Base-by-base conservation (phyloP, 1,140 invertebrate genomes). In the Drosophila leontia region DNA sequence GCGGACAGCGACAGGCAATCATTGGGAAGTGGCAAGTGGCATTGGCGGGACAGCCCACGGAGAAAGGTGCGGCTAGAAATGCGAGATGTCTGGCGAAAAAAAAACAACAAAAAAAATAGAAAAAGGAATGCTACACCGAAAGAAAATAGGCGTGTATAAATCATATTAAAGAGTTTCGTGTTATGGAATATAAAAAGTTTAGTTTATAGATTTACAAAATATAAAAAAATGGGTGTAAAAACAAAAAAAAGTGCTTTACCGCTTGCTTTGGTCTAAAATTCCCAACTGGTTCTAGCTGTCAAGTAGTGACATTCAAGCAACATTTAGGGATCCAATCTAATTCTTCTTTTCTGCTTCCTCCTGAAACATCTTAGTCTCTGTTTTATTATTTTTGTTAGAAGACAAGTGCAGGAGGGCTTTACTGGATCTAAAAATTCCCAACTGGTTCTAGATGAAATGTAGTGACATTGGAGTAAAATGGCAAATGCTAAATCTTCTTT, bases 31-130 rank as follows among this genome's bases (percentile, higher is more conserved):
- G 51, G 51, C 51, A 55, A 29, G 26, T 55, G 51, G 51, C 51
- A 55, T 37, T 13, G 53, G 19, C 53, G 53, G 53, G 53, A 37
- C 53, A 56, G 34, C n/a, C n/a, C 34, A 39, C 9, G 15, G 2
- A 12, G 61, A 41, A 63, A 41, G 35, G 35, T 41, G 60, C 26
- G 51, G 15, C 60, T 13, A 34, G 37, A 42, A 64, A 60, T 32
- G 19, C 19, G 13, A 57, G 59, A 9, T 26, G 48, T 60, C 56
- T 34, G 53, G 29, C 15, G 13, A 63, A 63, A 2, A 17, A 6
- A 19, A 37, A 8, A 3, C 37, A 23, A 37, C 37, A 37, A 37
- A 56, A 37, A 35, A 32, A 15, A 23, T 7, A 23, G 13, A 32
- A 15, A 23, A 12, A 15, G 13, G 17, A 32, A 6, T 19, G 23